These are phyloP conservation scores for Merops nubicus DNA, from an alignment of 2,113 vertebrate species.

Conservation along the genomic window DNA sequence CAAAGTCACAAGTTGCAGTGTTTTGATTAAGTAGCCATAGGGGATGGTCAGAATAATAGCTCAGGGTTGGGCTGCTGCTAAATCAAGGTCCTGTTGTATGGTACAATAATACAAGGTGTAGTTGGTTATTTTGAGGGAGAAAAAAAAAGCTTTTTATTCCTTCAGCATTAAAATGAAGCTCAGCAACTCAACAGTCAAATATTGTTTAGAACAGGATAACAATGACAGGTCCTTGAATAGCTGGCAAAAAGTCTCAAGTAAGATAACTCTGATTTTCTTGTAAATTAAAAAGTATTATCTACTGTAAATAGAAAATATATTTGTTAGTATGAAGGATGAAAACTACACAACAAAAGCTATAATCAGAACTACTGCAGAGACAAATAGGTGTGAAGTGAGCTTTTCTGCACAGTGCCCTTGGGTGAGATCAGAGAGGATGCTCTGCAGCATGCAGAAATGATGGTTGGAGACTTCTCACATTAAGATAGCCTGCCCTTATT, in stretches of 20 bases:
- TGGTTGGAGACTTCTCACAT: not conserved
- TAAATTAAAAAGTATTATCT: not conserved
- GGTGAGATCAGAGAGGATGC: not conserved
- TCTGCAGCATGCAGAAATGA: not conserved
- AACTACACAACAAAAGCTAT: not conserved
- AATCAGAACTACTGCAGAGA: not conserved
- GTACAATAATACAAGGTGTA: slow-evolving; percentile 16
- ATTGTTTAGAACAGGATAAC: not conserved
- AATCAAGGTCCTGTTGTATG: slow-evolving; percentile 54
- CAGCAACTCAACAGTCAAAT: slow-evolving; percentile 39
- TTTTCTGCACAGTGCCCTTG: not conserved
- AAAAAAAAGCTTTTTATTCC: not conserved
- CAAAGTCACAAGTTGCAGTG: slow-evolving; percentile 69
- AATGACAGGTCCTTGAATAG: not conserved
- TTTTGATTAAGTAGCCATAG: slow-evolving; percentile 76
- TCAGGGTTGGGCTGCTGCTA: slow-evolving; percentile 53
- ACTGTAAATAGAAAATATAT: not conserved
- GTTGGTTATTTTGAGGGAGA: slow-evolving; percentile 2
- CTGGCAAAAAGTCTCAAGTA: not conserved
- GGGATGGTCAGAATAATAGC: slow-evolving; percentile 71
- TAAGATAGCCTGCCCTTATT: not conserved
- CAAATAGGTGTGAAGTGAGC: not conserved
- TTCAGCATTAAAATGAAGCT: slow-evolving; percentile 50
- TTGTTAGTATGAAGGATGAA: not conserved
- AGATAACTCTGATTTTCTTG: not conserved